Evolutionary conservation across 35 echinoderm and acorn worm species (phyloP).

Genomic region (Strongylocentrotus purpuratus): DNA sequence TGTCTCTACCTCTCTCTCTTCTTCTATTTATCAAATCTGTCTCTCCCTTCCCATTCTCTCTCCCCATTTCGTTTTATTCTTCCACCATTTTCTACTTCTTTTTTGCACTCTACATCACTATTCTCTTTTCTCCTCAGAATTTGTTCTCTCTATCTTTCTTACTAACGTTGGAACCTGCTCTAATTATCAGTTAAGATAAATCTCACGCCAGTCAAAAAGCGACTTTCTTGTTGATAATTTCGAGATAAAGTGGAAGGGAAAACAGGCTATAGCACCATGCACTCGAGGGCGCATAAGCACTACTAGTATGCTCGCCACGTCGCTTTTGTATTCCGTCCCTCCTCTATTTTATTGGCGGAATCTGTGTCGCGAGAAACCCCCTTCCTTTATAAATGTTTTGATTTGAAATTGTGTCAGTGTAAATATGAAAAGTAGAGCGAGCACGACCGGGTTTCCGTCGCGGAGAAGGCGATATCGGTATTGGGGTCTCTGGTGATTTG

Average conservation of each 20-base stretch:
- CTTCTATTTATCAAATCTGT: too few relatives aligned
- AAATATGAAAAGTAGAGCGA: constrained; percentile 19
- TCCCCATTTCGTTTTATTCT: too few relatives aligned
- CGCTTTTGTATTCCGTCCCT: not conserved
- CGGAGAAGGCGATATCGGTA: not conserved
- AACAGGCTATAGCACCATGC: not conserved
- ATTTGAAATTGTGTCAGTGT: constrained; percentile 46
- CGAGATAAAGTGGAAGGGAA: constrained; percentile 26
- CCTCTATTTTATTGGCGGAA: constrained; percentile 28
- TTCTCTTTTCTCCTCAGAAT: too few relatives aligned
- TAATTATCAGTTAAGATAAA: not conserved
- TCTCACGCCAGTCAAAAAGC: not conserved
- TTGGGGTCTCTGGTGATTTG: constrained; percentile 31
- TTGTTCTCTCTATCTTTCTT: not conserved
- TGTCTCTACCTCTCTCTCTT: too few relatives aligned
- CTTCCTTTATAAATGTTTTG: constrained; percentile 39
- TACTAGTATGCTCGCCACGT: not conserved
- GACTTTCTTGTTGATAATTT: constrained; percentile 13
- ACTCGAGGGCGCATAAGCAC: not conserved
- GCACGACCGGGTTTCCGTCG: constrained; percentile 1
- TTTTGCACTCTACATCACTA: too few relatives aligned
- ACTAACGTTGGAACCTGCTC: not conserved
- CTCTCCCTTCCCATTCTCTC: too few relatives aligned
- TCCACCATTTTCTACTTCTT: too few relatives aligned
- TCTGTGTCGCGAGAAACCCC: not conserved